Evolutionary conservation across 53 echinoderm and acorn worm genomes (phyloP), one percentile per base, ranked within the genome.

Genomic region (Patiria pectinifera): DNA sequence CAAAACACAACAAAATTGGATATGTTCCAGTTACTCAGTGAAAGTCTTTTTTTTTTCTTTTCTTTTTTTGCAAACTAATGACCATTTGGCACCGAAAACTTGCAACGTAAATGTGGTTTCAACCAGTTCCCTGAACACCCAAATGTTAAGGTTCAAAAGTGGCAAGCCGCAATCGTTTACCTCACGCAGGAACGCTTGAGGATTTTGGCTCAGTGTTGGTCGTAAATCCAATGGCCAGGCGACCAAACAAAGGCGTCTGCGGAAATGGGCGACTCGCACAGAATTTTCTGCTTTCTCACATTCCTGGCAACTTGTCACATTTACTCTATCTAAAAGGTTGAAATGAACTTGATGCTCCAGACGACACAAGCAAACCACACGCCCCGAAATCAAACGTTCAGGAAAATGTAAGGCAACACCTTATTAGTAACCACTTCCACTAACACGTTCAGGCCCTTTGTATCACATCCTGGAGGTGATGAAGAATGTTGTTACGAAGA

Each of bases 341-440:
- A 59, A 59, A 16, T 60, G 18, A 22, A 61, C 43, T 77, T 24
- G 44, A 77, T 78, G 79, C 59, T 61, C 76, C 63, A 89, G 89
- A 89, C 76, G 43, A 46, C 86, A 8, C 43, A 61, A 45, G 44
- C 59, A 19, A 66, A 69, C 80, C 80, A 12, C 62, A 62, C 7
- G 23, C 89, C 78, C 35, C 9, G 26, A 80, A 63, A 61, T 48
- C 16, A 21, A 59, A 63, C 9, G 21, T 21, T n/a, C 90, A 46
- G 23, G 80, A 46, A 90, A 81, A 47, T 90, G 90, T 80, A 44
- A 43, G 45, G 70, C 81, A 46, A 69, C 48, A 71, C 90, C 24
- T 46, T 6, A 49, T 69, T 80, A 48, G 23, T 62, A 80, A n/a
- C 66, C 48, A 90, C 90, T 80, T 90, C 90, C 90, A 81, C 69